Conservation (phyloP, 2,888 invertebrate genomes). For the Pemphredon lugubris region DNA sequence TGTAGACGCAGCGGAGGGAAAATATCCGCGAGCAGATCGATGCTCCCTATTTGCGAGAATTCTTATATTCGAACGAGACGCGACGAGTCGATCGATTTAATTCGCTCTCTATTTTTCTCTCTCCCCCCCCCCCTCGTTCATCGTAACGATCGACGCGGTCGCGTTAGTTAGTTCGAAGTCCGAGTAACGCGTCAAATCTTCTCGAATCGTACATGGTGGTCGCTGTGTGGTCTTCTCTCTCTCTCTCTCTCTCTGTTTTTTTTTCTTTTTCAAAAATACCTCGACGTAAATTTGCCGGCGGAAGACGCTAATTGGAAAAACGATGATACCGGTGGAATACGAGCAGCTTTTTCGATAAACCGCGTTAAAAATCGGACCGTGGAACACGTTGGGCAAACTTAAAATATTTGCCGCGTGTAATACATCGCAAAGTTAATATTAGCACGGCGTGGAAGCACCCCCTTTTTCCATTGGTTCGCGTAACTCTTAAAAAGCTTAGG, state of each 20-base stretch:
- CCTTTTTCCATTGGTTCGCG: neutral
- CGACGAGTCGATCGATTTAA: constrained; percentile 22
- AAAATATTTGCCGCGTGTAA: constrained; percentile 9
- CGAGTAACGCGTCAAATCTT: too few relatives aligned
- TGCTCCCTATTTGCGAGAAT: constrained; percentile 16
- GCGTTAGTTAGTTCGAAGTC: too few relatives aligned
- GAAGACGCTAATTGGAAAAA: neutral
- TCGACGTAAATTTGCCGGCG: neutral
- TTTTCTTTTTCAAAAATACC: too few relatives aligned
- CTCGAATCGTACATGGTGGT: too few relatives aligned
- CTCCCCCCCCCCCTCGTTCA: too few relatives aligned
- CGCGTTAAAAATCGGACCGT: neutral
- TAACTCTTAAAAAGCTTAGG: too few relatives aligned
- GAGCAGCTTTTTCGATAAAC: neutral
- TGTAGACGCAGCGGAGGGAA: constrained; percentile 6
- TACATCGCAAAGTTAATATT: constrained; percentile 7
- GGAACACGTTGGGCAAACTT: neutral
- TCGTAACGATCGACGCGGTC: too few relatives aligned
- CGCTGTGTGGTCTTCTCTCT: too few relatives aligned
- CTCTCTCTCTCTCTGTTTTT: too few relatives aligned
- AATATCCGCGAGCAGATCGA: constrained; percentile 8
- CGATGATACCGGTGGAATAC: neutral
- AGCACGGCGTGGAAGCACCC: neutral
- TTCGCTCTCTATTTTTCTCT: neutral
- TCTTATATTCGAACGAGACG: constrained; percentile 17